Conservation (phyloP, 2,113 vertebrate genomes). For the Limnothrissa miodon region DNA sequence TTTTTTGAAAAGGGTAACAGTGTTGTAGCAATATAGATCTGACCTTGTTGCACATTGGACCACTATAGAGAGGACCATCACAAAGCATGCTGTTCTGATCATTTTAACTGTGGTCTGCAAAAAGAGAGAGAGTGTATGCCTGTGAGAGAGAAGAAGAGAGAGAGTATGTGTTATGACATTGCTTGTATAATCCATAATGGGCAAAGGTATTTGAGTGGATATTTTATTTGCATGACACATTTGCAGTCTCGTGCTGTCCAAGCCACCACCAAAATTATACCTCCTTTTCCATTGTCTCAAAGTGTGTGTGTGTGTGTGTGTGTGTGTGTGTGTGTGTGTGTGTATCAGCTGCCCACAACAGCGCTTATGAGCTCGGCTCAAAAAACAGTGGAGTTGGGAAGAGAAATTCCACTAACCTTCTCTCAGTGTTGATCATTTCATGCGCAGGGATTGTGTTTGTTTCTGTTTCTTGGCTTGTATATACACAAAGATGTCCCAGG, state of each 20-base stretch:
- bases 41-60: conserved; percentile 27
- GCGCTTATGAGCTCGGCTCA: conserved; percentile 29
- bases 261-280: conserved; percentile 22
- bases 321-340: background rate
- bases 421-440: conserved; percentile 46
- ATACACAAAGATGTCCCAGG: conserved; percentile 55
- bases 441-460: conserved; percentile 57
- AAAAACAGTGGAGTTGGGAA: conserved; percentile 24
- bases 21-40: conserved; percentile 34
- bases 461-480: conserved; percentile 57
- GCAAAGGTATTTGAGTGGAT: background rate
- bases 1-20: background rate
- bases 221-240: background rate
- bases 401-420: conserved; percentile 34
- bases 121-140: conserved; percentile 11
- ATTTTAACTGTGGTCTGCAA: conserved; percentile 1
- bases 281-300: conserved; percentile 22
- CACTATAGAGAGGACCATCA: conserved; percentile 27
- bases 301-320: background rate
- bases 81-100: conserved; percentile 37
- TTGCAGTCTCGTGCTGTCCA: conserved; percentile 7
- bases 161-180: background rate
- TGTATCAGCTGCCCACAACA: conserved; percentile 15
- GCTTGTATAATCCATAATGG: conserved; percentile 10
- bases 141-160: background rate